Evolutionary conservation across 1,140 invertebrate species (phyloP).

Genomic region (Drosophila ohnishii): DNA sequence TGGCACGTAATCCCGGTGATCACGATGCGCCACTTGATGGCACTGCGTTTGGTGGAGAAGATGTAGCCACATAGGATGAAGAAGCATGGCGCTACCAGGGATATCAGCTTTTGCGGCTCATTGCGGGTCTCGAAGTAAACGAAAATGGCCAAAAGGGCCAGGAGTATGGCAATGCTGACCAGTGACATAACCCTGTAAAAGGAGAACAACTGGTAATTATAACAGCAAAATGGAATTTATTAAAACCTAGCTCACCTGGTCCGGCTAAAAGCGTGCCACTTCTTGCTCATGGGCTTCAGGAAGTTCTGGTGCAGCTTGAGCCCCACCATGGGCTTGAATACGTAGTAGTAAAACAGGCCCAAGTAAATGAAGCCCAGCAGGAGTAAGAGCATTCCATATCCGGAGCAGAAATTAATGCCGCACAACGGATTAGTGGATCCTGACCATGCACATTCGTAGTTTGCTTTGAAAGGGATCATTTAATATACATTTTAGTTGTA

Average conservation of each 20-base stretch:
- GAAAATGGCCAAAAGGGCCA: constrained; percentile 85
- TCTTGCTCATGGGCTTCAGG: constrained; percentile 55
- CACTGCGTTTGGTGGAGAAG: constrained; percentile 86
- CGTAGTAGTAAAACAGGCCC: constrained; percentile 86
- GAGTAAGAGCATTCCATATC: constrained; percentile 89
- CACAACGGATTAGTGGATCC: constrained; percentile 24
- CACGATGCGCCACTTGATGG: constrained; percentile 91
- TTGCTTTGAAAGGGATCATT: constrained; percentile 6
- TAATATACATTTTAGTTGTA: too few relatives aligned
- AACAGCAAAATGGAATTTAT: background rate
- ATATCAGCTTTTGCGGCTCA: constrained; percentile 86
- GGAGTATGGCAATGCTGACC: constrained; percentile 60
- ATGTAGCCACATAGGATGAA: constrained; percentile 84
- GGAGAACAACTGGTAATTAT: background rate
- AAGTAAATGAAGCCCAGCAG: constrained; percentile 86
- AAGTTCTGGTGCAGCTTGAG: constrained; percentile 75
- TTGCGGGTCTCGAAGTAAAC: constrained; percentile 87
- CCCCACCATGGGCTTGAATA: constrained; percentile 86
- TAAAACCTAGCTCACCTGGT: constrained; percentile 47
- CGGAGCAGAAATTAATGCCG: constrained; percentile 85
- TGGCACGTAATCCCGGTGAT: constrained; percentile 92
- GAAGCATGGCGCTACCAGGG: constrained; percentile 86
- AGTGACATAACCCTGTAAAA: constrained; percentile 54
- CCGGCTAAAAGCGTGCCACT: constrained; percentile 79
- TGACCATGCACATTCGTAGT: constrained; percentile 34